Evolutionary conservation across 2,888 invertebrate genomes (phyloP).

Genomic region (Neoascia interrupta): DNA sequence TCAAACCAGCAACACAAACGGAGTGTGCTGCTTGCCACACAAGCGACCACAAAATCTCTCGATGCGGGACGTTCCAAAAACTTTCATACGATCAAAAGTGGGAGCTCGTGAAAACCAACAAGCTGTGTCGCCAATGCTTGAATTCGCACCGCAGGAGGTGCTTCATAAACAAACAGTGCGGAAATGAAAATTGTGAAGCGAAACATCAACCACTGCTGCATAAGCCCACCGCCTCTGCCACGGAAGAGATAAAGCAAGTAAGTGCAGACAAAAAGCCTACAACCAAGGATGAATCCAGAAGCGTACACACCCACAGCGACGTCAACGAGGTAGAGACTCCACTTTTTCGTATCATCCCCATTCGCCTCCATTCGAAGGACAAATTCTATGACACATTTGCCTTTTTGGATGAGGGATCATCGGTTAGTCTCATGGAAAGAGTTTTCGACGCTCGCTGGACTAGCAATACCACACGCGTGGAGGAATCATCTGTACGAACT

Average conservation of each 20-base stretch:
- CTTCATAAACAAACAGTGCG: no score
- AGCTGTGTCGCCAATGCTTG: slow-evolving; percentile 37
- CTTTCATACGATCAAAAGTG: slow-evolving; percentile 22
- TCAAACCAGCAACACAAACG: neutral
- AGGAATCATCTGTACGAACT: neutral
- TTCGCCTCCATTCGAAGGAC: slow-evolving; percentile 22
- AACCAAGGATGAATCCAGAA: neutral
- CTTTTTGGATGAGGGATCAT: slow-evolving; percentile 32
- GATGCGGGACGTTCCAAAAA: slow-evolving; percentile 13
- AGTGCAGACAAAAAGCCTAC: slow-evolving; percentile 13
- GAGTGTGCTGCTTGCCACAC: neutral
- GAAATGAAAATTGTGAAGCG: slow-evolving; percentile 29
- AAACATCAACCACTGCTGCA: slow-evolving; percentile 42
- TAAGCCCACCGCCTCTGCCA: neutral
- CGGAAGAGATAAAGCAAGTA: slow-evolving; percentile 4
- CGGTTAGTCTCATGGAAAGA: neutral
- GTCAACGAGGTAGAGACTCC: slow-evolving; percentile 15
- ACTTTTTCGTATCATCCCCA: slow-evolving; percentile 15
- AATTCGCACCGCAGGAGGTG: no score
- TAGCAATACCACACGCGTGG: slow-evolving; percentile 17
- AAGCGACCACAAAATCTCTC: slow-evolving; percentile 1
- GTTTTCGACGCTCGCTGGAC: slow-evolving; percentile 27
- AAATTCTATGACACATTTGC: slow-evolving; percentile 20
- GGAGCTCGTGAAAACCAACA: slow-evolving; percentile 23
- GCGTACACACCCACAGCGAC: slow-evolving; percentile 28